These are phyloP conservation scores for Felis chaus DNA, from an alignment of 2,113 vertebrate genomes.

Conservation along the genomic window DNA sequence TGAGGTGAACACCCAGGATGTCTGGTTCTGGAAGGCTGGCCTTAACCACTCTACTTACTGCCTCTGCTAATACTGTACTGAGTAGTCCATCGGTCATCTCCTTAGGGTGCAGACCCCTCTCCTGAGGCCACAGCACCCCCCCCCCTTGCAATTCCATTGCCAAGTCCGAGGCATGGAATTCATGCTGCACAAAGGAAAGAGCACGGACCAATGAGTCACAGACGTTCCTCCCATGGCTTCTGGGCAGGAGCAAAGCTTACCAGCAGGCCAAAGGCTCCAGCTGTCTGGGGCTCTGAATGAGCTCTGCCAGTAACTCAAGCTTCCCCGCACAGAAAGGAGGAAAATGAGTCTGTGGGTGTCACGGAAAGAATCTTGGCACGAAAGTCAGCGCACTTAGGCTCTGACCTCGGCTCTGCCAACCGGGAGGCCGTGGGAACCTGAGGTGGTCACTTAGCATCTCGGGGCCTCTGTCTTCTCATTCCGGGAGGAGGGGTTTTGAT, in stretches of 20 bases:
- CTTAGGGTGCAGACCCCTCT: neutral
- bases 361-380: slow-evolving; percentile 45
- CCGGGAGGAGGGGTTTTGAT: neutral
- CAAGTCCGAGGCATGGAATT: neutral
- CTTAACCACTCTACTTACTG: neutral
- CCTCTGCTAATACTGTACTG: neutral
- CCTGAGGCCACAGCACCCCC: neutral
- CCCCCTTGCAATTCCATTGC: neutral
- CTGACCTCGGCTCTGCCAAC: slow-evolving; percentile 4
- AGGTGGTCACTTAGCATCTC: neutral
- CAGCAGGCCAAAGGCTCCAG: neutral
- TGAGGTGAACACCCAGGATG: neutral
- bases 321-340: slow-evolving; percentile 54
- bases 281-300: slow-evolving; percentile 61
- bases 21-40: neutral
- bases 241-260: neutral
- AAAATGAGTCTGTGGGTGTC: slow-evolving; percentile 61
- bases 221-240: neutral
- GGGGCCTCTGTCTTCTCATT: neutral
- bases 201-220: neutral
- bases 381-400: neutral
- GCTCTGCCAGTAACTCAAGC: slow-evolving; percentile 60
- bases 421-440: slow-evolving; percentile 33
- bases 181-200: neutral
- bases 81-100: neutral